phyloP scores from a whole-genome alignment of 2,113 vertebrate genomes.

The Odobenus rosmarus region DNA sequence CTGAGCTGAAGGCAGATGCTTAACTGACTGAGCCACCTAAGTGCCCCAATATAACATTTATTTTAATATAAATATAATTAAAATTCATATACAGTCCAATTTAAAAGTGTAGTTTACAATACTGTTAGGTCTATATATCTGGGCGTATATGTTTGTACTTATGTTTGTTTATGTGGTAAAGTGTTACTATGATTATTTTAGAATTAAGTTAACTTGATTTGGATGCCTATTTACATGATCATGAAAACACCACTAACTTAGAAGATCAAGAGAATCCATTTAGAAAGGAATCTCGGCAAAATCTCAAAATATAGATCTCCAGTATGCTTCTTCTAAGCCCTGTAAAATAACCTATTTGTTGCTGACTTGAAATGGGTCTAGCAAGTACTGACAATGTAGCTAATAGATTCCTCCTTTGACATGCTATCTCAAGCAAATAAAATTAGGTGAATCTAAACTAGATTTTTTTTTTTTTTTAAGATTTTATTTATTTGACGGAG shows the following conservation, averaged over 20 bases:
- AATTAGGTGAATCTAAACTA: background rate
- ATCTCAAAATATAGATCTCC: background rate
- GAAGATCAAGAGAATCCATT: background rate
- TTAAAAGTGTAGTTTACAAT: slow-evolving; percentile 18
- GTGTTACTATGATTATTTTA: slow-evolving; percentile 6
- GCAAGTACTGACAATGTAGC: background rate
- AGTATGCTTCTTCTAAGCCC: background rate
- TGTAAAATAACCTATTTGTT: slow-evolving; percentile 36
- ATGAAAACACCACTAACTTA: slow-evolving; percentile 12
- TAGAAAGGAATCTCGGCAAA: background rate
- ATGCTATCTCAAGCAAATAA: background rate
- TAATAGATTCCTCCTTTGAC: background rate
- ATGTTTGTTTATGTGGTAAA: background rate
- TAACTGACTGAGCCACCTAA: too few relatives aligned
- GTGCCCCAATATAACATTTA: background rate
- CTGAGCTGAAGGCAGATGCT: too few relatives aligned
- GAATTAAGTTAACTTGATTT: slow-evolving; percentile 18
- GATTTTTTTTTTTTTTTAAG: background rate
- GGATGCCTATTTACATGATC: background rate
- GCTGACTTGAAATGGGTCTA: background rate
- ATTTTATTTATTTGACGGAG: too few relatives aligned
- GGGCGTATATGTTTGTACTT: background rate
- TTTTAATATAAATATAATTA: slow-evolving; percentile 34
- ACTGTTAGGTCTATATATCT: background rate
- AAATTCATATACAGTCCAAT: background rate